A percentile compares a stretch with the other conserved stretches of the same genome.
Conservation (phyloP, 2,888 invertebrate species). For the Lasioglossum villosulum region DNA sequence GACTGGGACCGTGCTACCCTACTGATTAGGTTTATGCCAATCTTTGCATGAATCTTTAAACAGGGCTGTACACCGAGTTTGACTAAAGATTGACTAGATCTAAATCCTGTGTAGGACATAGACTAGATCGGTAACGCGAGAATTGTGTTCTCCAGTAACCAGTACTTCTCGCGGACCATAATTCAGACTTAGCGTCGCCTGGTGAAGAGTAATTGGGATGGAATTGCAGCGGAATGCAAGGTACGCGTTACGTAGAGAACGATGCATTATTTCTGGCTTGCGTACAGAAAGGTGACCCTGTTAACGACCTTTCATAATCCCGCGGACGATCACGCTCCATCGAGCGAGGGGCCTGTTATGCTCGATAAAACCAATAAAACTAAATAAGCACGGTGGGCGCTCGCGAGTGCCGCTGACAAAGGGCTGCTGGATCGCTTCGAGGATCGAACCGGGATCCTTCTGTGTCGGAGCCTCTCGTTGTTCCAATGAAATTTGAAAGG, state of each 20-base stretch:
- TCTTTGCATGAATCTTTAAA: not conserved
- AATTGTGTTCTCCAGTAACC: not conserved
- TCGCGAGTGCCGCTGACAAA: slow-evolving; percentile 20
- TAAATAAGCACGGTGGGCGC: slow-evolving; percentile 43
- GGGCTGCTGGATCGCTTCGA: not conserved
- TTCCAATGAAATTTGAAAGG: slow-evolving; percentile 2
- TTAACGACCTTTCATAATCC: slow-evolving; percentile 58
- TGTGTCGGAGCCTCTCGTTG: not conserved
- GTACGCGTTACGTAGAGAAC: not conserved
- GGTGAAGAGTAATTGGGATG: not conserved
- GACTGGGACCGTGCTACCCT: not conserved
- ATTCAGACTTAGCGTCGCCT: not conserved
- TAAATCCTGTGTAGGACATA: not conserved
- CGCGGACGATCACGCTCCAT: slow-evolving; percentile 35
- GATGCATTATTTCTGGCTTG: slow-evolving; percentile 33
- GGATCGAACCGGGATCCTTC: slow-evolving; percentile 14
- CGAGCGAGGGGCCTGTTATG: slow-evolving; percentile 31
- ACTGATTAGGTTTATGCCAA: not conserved
- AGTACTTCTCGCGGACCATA: not conserved
- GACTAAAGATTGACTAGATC: not conserved
- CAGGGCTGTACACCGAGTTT: not conserved
- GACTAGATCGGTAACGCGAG: not conserved
- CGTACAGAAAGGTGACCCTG: slow-evolving; percentile 51
- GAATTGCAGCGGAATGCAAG: not conserved
- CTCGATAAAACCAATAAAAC: slow-evolving; percentile 59